Evolutionary conservation across 2,797 vertebrate genomes (phyloP).

Genomic region (Staurois parvus): DNA sequence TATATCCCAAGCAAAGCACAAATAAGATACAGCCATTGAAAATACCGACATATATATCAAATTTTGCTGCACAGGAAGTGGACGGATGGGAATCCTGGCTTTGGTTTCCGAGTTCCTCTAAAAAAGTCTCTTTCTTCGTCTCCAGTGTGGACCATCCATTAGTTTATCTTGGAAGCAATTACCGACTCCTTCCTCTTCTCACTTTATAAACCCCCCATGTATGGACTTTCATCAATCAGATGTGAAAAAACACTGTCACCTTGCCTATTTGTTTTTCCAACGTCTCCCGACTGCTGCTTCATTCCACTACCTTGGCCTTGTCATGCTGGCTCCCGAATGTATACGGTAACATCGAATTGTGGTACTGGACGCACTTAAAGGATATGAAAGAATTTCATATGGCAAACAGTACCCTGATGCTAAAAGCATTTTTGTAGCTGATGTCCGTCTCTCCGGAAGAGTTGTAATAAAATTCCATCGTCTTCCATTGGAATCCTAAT

Average conservation of each 20-base stretch:
- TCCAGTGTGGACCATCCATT: not conserved
- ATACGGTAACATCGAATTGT: conserved; percentile 46
- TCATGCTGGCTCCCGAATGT: conserved; percentile 34
- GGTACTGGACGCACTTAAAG: conserved; percentile 55
- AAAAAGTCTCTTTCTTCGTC: conserved; percentile 35
- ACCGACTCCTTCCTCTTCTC: conserved; percentile 20
- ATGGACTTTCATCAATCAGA: conserved; percentile 42
- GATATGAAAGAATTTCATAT: conserved; percentile 60
- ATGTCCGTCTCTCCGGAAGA: conserved; percentile 55
- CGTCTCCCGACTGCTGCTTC: not conserved
- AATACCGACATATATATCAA: conserved; percentile 42
- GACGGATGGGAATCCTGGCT: conserved; percentile 29
- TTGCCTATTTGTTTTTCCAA: conserved; percentile 1
- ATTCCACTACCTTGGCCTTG: conserved; percentile 1
- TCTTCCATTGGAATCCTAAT: conserved; percentile 13
- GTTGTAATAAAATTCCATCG: conserved; percentile 28
- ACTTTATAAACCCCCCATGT: conserved; percentile 36
- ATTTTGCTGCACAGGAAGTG: conserved; percentile 47
- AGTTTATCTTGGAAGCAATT: conserved; percentile 22
- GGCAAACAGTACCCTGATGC: conserved; percentile 55
- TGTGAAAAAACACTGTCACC: conserved; percentile 40
- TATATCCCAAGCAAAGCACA: conserved; percentile 21
- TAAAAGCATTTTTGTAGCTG: conserved; percentile 65
- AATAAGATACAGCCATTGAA: conserved; percentile 40
- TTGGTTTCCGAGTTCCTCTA: not conserved